Evolutionary conservation across 2,888 invertebrate genomes (phyloP).

Genomic region (Netelia virgata): DNA sequence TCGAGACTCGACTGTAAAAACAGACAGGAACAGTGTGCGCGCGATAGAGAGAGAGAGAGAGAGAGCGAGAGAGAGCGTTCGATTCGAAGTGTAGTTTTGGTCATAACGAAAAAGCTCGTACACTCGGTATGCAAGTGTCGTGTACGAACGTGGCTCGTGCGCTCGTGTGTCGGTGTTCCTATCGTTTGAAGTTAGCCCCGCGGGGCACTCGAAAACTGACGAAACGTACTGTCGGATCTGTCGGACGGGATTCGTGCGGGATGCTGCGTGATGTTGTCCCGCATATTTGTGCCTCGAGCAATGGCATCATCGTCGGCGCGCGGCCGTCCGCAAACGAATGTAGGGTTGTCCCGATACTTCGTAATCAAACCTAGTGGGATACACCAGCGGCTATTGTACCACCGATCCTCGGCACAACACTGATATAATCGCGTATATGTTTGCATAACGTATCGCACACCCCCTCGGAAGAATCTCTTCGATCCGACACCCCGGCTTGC

Average conservation of each 20-base stretch:
- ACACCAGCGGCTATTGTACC: slow-evolving; percentile 34
- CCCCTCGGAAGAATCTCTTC: not conserved
- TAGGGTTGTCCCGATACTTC: slow-evolving; percentile 59
- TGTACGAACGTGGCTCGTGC: not conserved
- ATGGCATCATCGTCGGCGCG: slow-evolving; percentile 54
- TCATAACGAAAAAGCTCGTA: not conserved
- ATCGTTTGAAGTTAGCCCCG: slow-evolving; percentile 53
- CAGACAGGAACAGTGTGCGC: no score
- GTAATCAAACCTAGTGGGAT: slow-evolving; percentile 61
- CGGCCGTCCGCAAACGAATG: slow-evolving; percentile 61
- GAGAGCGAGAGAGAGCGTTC: not conserved
- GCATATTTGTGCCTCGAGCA: slow-evolving; percentile 50
- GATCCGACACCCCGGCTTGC: not conserved
- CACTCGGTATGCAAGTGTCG: not conserved
- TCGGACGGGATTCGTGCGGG: slow-evolving; percentile 6
- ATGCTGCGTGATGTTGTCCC: not conserved
- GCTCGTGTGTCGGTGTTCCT: slow-evolving; percentile 17
- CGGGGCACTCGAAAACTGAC: slow-evolving; percentile 40
- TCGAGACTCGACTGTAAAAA: no score
- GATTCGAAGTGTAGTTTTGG: not conserved
- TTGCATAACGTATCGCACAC: slow-evolving; percentile 11
- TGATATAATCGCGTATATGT: slow-evolving; percentile 22
- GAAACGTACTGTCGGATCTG: slow-evolving; percentile 43
- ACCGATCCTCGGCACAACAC: not conserved
- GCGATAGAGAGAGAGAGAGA: not conserved